phyloP scores from a whole-genome alignment of 92 coral and sea anemone genomes.

The Umimayanthus chanpuru region DNA sequence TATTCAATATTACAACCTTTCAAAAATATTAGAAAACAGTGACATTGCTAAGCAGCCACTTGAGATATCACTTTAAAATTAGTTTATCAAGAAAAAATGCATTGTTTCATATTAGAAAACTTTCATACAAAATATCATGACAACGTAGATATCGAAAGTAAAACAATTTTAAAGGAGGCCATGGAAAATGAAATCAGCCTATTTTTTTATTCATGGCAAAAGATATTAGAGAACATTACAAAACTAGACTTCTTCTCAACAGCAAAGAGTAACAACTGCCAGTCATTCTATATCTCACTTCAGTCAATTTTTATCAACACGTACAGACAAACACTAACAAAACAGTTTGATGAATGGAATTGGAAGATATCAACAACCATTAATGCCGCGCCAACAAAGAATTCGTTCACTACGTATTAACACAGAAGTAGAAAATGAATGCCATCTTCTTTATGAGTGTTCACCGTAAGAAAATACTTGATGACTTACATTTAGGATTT shows the following conservation, averaged over 20 bases:
- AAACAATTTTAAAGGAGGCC: neutral
- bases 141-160: neutral
- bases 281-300: neutral
- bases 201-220: too few species aligned
- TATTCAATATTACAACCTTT: neutral
- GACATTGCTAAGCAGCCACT: neutral
- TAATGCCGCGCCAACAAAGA: neutral
- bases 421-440: neutral
- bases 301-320: too few species aligned
- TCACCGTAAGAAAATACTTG: too few species aligned
- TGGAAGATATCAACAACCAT: neutral
- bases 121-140: neutral
- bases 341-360: neutral
- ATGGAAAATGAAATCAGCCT: neutral
- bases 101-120: neutral
- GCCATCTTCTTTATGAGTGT: neutral
- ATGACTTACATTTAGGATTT: neutral
- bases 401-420: neutral
- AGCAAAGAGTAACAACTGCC: neutral
- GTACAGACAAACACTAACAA: neutral
- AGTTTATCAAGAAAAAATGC: neutral
- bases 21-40: neutral
- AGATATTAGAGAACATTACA: neutral
- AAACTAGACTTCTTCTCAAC: neutral
- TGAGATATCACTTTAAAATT: neutral